These are phyloP conservation scores for Rotaria magnacalcarata DNA, from an alignment of 2,888 invertebrate species.

Conservation along the genomic window DNA sequence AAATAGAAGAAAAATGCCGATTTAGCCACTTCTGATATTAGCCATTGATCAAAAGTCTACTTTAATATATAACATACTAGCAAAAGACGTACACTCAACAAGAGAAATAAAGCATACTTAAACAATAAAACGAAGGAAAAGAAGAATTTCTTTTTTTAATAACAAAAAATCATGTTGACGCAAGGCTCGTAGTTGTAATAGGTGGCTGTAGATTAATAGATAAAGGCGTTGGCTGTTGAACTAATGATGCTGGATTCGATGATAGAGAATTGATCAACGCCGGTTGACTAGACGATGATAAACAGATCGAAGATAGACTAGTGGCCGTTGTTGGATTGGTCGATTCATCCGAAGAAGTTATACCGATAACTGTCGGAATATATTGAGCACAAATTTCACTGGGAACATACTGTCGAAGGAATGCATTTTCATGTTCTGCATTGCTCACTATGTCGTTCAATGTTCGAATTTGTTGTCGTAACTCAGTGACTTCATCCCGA, in stretches of 20 bases:
- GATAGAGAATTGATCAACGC: background rate
- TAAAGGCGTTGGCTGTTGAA: background rate
- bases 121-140: background rate
- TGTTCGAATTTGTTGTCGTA: slow-evolving; percentile 15
- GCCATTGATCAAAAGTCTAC: background rate
- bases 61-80: background rate
- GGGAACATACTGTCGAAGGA: slow-evolving; percentile 4
- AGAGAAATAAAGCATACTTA: background rate
- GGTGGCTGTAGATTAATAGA: background rate
- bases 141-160: background rate
- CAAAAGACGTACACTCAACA: background rate
- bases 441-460: background rate
- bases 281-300: background rate
- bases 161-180: background rate
- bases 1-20: too few species aligned
- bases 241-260: background rate
- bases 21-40: background rate
- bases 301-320: background rate
- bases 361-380: background rate
- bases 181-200: background rate
- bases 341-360: background rate
- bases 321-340: background rate
- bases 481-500: slow-evolving; percentile 4
- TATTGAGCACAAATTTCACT: slow-evolving; percentile 24
- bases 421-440: background rate